Conservation (phyloP, 2,888 invertebrate genomes). For the Drosophila ustulata region DNA sequence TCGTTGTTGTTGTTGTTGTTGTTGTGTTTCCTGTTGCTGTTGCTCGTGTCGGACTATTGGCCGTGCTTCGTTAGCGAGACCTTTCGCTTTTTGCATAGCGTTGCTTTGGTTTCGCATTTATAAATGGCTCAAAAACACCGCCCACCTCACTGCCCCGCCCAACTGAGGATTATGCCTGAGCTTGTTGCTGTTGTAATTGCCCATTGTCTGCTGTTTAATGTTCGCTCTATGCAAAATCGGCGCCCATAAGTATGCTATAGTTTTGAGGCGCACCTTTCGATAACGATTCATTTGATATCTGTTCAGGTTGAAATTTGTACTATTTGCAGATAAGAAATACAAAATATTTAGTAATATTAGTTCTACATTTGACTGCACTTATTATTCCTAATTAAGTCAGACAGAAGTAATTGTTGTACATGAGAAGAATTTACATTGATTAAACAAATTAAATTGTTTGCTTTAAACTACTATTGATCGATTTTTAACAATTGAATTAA, state of each 20-base stretch:
- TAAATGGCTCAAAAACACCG: conserved; percentile 20
- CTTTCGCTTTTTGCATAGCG: conserved; percentile 42
- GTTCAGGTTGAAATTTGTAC: no score
- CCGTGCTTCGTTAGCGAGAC: conserved; percentile 52
- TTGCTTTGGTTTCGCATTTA: conserved; percentile 63
- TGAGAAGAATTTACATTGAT: no score
- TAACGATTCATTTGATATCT: no score
- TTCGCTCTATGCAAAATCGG: neutral
- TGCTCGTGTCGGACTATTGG: conserved; percentile 21
- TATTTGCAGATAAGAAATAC: no score
- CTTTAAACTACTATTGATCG: no score
- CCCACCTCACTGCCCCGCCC: conserved; percentile 6
- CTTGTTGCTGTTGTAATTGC: conserved; percentile 39
- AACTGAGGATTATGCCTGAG: conserved; percentile 40
- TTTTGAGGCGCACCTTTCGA: neutral
- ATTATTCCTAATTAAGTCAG: no score
- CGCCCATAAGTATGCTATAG: conserved; percentile 35
- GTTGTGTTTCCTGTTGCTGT: conserved; percentile 23
- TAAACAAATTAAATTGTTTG: neutral
- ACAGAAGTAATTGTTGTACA: no score
- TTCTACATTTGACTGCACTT: no score
- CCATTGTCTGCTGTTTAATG: conserved; percentile 18
- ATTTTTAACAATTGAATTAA: no score
- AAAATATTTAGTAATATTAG: no score
- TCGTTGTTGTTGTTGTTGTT: conserved; percentile 24